Base-by-base conservation (phyloP, 2,797 vertebrate genomes). In the Cirrhinus mrigala region DNA sequence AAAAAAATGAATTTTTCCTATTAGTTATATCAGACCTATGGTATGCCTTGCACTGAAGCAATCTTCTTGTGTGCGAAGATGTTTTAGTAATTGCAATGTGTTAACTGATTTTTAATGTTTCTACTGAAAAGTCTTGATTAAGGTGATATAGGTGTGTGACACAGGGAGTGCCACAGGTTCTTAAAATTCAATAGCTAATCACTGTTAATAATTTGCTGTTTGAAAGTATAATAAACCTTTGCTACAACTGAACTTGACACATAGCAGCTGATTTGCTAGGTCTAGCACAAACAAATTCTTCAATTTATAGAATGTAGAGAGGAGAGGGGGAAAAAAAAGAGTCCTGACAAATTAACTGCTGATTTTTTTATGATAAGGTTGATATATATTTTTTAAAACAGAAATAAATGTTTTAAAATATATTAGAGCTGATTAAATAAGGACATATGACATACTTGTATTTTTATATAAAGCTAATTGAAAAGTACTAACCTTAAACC, bases 221-320 rank as follows among this genome's bases (percentile, higher is more conserved):
- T 62, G 15, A 14, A 16, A n/a, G 29, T 33, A 48, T 16, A 82
- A 82, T 82, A 82, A 62, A 82, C 18, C 22, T 60, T 62, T 60
- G 16, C 50, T 14, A 74, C 18, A 71, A 22, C 40, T 64, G 3
- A 37, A 62, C n/a, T 37, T 52, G 27, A 12, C 44, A 52, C 12
- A n/a, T n/a, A 18, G 40, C 56, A 79, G 40, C 9, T 64, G n/a
- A 44, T 18, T 52, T 83, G 8, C 58, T 83, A 75, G 70, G 44
- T n/a, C 16, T 24, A 24, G 27, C 58, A 50, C 16, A 22, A 58
- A n/a, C 33, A 44, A 18, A 14, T 40, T 70, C 4, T 24, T 27
- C 0, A 37, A 24, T 54, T 54, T 70, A n/a, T 6, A 11, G 58
- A 80, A 18, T 15, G 7, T 68, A 46, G 11, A 68, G 1, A 52